A percentile compares a stretch with the other conserved stretches of the same genome.
Evolutionary conservation across 2,797 vertebrate species (phyloP).

Genomic region (Distichodus sexfasciatus): DNA sequence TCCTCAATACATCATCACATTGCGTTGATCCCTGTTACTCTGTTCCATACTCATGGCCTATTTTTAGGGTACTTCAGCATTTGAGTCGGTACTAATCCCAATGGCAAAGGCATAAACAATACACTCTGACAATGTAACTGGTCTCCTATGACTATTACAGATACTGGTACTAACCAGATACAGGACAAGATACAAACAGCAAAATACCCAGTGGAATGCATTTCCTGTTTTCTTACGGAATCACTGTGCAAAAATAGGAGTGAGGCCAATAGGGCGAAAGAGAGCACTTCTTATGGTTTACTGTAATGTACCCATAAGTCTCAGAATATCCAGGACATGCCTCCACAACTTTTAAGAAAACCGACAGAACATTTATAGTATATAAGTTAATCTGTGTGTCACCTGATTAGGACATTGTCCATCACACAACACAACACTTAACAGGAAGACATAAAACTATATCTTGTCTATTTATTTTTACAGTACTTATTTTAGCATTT

Average conservation of each 20-base stretch:
- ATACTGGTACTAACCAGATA: neutral
- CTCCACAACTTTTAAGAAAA: no score
- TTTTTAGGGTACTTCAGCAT: neutral
- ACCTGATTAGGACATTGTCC: no score
- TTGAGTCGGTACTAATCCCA: neutral
- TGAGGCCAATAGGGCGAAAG: slow-evolving; percentile 1
- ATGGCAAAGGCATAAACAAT: neutral
- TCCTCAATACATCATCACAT: neutral
- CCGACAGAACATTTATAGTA: no score
- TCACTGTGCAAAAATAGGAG: neutral
- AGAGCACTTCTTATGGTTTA: slow-evolving; percentile 24
- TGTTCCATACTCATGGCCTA: neutral
- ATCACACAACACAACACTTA: no score
- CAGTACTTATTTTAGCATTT: no score
- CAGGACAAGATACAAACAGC: neutral
- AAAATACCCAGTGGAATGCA: neutral
- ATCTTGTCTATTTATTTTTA: no score
- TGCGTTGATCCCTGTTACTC: neutral
- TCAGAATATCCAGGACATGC: no score
- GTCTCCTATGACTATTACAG: neutral
- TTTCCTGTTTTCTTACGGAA: neutral
- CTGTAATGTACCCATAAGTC: neutral
- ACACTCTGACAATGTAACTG: neutral
- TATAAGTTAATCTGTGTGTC: no score
- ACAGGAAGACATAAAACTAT: no score